Evolutionary conservation across 2,797 vertebrate species (phyloP).

Genomic region (Masticophis lateralis): DNA sequence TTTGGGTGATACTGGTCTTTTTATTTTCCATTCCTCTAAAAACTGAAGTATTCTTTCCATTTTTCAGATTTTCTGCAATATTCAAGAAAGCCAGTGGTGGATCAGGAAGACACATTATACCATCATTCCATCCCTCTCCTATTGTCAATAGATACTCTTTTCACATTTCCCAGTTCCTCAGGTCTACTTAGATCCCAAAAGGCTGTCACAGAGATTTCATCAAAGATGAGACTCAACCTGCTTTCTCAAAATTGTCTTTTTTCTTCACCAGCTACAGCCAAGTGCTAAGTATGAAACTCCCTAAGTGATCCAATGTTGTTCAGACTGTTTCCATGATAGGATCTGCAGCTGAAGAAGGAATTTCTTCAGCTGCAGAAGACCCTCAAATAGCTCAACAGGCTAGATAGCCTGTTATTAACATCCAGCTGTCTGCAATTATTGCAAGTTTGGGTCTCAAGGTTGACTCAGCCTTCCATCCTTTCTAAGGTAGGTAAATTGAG

Average conservation of each 20-base stretch:
- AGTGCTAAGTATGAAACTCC: constrained; percentile 89
- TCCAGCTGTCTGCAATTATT: no score
- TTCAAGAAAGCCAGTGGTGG: background rate
- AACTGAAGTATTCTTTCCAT: no score
- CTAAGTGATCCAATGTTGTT: constrained; percentile 84
- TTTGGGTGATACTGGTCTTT: background rate
- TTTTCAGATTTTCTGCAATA: background rate
- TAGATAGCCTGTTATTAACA: no score
- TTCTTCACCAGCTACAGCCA: constrained; percentile 79
- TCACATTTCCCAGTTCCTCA: constrained; percentile 32
- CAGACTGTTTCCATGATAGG: background rate
- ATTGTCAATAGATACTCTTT: constrained; percentile 16
- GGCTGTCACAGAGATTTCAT: constrained; percentile 85
- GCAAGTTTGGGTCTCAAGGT: no score
- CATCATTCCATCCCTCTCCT: constrained; percentile 11
- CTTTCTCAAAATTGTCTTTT: constrained; percentile 24
- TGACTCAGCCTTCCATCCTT: no score
- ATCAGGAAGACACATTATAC: background rate
- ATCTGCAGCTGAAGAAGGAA: background rate
- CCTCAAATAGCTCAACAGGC: no score
- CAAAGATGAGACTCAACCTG: constrained; percentile 67
- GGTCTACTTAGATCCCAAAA: constrained; percentile 64
- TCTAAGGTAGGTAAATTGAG: no score
- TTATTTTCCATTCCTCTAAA: background rate
- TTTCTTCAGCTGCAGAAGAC: background rate